Percentiles rank a stretch among this genome's conserved stretches.
These are phyloP conservation scores for Gorsachius magnificus DNA, from an alignment of 2,797 vertebrate species.

Conservation along the genomic window DNA sequence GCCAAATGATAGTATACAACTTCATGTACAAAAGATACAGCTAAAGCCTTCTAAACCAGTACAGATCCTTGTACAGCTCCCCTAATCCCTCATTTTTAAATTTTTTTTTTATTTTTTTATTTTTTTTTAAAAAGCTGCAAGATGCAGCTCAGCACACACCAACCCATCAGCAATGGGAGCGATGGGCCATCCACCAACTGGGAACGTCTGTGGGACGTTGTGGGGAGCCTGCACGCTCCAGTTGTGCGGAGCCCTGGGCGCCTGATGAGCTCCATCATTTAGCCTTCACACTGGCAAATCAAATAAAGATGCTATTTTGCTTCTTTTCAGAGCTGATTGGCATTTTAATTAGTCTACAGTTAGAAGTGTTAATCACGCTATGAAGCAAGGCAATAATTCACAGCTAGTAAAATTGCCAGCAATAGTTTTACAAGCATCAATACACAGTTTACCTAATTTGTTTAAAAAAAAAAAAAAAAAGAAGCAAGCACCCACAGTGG, in stretches of 20 bases:
- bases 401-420: constrained; percentile 62
- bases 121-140: background rate
- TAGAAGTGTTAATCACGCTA: constrained; percentile 62
- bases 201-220: background rate
- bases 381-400: constrained; percentile 60
- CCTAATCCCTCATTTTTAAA: accelerated
- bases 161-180: background rate
- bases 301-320: constrained; percentile 60
- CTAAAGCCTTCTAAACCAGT: background rate
- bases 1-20: background rate
- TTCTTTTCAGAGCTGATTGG: constrained; percentile 65
- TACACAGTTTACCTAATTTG: constrained; percentile 28
- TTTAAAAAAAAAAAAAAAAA: background rate
- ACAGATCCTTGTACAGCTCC: background rate
- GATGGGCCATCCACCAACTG: background rate
- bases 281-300: constrained; percentile 32
- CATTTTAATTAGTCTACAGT: constrained; percentile 73
- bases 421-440: constrained; percentile 33
- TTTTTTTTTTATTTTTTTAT: background rate
- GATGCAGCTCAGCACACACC: background rate
- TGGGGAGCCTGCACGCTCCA: background rate
- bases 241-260: background rate
- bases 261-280: background rate
- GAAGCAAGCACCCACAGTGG: background rate
- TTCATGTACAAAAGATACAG: background rate